Conservation (phyloP, 2,888 invertebrate genomes). For the Nymphalis polychloros region DNA sequence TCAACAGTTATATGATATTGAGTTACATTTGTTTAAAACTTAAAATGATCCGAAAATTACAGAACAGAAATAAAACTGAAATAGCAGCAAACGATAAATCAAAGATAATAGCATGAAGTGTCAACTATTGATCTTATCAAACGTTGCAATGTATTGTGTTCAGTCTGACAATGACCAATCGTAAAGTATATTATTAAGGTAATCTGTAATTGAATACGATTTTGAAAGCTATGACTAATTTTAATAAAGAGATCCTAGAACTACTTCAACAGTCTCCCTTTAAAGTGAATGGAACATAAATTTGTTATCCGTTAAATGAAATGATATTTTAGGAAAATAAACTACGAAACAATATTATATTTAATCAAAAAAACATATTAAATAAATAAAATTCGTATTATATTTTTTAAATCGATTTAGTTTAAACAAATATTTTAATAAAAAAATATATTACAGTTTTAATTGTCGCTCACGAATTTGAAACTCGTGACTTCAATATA, state of each 20-base stretch:
- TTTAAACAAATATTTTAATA: background rate
- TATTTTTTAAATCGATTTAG: background rate
- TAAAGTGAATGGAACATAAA: no score
- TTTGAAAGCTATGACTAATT: background rate
- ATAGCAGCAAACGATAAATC: slow-evolving; percentile 20
- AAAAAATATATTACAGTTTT: slow-evolving; percentile 22
- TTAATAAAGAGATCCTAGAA: no score
- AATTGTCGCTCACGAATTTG: slow-evolving; percentile 24
- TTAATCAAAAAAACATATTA: no score
- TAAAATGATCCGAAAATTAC: background rate
- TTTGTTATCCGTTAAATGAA: no score
- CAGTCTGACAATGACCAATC: slow-evolving; percentile 13
- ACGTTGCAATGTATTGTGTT: slow-evolving; percentile 22
- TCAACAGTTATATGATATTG: background rate
- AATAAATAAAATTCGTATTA: background rate
- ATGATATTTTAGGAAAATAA: background rate
- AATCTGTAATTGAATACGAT: slow-evolving; percentile 1
- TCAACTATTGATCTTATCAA: slow-evolving; percentile 23
- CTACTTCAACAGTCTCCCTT: no score
- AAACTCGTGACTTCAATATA: slow-evolving; percentile 28
- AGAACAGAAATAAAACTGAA: background rate
- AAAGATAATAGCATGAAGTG: slow-evolving; percentile 26
- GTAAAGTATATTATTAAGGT: slow-evolving; percentile 15
- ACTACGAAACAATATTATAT: background rate
- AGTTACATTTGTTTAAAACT: background rate